Base-by-base conservation (phyloP, 2,113 vertebrate species). In the Xenopus borealis region DNA sequence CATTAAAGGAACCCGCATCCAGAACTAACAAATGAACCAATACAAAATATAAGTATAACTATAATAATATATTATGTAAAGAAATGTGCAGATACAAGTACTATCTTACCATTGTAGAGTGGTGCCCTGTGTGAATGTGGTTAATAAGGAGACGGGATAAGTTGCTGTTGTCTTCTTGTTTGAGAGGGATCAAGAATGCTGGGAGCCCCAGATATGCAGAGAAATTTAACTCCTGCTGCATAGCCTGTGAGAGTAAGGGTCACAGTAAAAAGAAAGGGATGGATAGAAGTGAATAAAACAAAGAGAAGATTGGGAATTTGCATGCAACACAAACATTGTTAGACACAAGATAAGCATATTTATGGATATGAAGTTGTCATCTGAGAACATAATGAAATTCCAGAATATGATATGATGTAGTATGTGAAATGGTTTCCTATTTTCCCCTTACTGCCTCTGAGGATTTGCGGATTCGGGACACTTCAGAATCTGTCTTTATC, bases 141-240 rank as follows among this genome's bases (percentile, higher is more conserved):
- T 94, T 95, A 27, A 95, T 89, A 83, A 97, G 87, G 77, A 94
- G 72, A 3, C 94, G 90, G 19, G 95, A 94, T 71, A 97, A 79
- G 81, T 97, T 97, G 82, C 93, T 93, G 83, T 90, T 92, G 76
- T 90, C 83, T 14, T 86, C 82, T 19, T 93, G 90, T 68, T 70
- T 92, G 72, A 97, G 66, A 1, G 94, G 90, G 16, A 97, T 77
- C 81, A 97, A 91, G 75, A 97, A 93, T 19, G 95, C 95, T 3
- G 95, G 95, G 72, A 97, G 91, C 30, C 95, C 94, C 75, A 97
- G 86, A 84, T 97, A 97, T 2, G 94, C 94, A 12, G 94, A 93
- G 80, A 96, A 96, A 85, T 96, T 94, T 69, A 97, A 83, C 83
- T 97, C 95, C 84, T 97, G 94, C 55, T 90, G 81, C 81, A 97